These are phyloP conservation scores for Trochalopteron elliotii DNA, from an alignment of 2,113 vertebrate species.

Conservation along the genomic window DNA sequence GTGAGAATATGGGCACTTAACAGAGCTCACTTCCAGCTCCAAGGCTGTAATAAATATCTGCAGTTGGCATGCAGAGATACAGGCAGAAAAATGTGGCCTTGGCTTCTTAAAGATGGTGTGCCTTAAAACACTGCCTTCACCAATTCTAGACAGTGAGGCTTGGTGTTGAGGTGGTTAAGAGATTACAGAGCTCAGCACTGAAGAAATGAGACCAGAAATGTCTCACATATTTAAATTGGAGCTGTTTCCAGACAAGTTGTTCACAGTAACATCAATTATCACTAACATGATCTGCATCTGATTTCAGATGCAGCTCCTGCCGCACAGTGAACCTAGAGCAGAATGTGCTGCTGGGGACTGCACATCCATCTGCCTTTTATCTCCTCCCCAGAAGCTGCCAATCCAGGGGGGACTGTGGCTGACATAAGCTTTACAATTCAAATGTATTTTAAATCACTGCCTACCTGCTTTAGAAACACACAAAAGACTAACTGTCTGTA, in stretches of 20 bases:
- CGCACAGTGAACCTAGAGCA: slow-evolving; percentile 43
- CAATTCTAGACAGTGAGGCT: neutral
- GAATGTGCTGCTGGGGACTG: slow-evolving; percentile 53
- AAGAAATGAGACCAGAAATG: slow-evolving; percentile 43
- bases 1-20: neutral
- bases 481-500: neutral
- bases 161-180: slow-evolving; percentile 6
- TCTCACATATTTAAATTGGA: slow-evolving; percentile 56
- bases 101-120: neutral
- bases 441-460: slow-evolving; percentile 41
- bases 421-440: slow-evolving; percentile 39
- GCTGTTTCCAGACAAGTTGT: slow-evolving; percentile 58
- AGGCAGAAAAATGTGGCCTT: neutral
- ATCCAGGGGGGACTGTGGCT: neutral
- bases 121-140: neutral
- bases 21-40: neutral
- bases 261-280: slow-evolving; percentile 67
- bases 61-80: neutral
- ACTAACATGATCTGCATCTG: slow-evolving; percentile 65
- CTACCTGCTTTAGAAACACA: slow-evolving; percentile 31
- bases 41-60: slow-evolving; percentile 18
- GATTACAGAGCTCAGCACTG: neutral
- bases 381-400: slow-evolving; percentile 57
- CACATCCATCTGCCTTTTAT: slow-evolving; percentile 64
- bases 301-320: slow-evolving; percentile 62